These are phyloP conservation scores for Hafferia zeledoni DNA, from an alignment of 2,797 vertebrate species.

Conservation along the genomic window DNA sequence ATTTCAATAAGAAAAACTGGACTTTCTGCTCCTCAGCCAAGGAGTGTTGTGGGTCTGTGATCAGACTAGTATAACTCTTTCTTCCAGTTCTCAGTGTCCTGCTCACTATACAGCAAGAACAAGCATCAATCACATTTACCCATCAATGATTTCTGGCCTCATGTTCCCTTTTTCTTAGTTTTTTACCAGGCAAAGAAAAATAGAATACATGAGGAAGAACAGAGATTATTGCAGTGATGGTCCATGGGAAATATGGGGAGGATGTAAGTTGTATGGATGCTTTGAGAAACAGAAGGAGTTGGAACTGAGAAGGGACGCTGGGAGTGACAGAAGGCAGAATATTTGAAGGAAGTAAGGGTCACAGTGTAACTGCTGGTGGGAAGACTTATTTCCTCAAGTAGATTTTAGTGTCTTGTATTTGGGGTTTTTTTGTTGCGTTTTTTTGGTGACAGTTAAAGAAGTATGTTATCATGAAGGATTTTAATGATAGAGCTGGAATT, in stretches of 20 bases:
- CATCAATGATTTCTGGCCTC: neutral
- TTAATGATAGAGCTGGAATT: neutral
- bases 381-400: neutral
- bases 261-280: neutral
- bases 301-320: neutral
- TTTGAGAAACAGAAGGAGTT: neutral
- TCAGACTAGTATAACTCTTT: neutral
- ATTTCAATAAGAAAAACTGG: neutral
- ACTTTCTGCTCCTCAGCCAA: neutral
- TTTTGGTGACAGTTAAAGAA: neutral
- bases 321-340: neutral
- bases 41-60: neutral
- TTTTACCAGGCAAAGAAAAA: neutral
- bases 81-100: neutral
- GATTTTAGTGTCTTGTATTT: neutral
- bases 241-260: neutral
- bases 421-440: fast-evolving
- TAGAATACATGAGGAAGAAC: neutral
- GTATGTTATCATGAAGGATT: neutral
- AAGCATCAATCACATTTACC: neutral
- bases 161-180: neutral
- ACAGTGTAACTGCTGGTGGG: neutral
- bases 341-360: neutral
- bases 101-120: neutral
- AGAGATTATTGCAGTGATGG: neutral